A percentile compares a stretch with the other conserved stretches of the same genome.
Evolutionary conservation across 2,797 vertebrate species (phyloP).

Genomic region (Urophycis tenuis): DNA sequence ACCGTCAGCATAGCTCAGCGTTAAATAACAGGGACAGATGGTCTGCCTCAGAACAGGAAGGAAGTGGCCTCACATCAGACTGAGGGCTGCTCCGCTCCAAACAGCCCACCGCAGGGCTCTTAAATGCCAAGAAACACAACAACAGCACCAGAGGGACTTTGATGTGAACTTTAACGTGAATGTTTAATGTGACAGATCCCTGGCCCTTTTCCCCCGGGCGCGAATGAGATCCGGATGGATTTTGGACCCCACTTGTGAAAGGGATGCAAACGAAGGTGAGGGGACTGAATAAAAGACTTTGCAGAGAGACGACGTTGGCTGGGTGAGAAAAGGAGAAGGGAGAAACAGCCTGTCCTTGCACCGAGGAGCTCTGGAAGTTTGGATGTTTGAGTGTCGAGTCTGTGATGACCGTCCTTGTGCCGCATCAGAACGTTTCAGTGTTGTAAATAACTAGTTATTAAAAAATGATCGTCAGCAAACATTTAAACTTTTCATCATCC

Average conservation of each 20-base stretch:
- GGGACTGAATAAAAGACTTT: background rate
- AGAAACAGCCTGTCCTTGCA: background rate
- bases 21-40: slow-evolving; percentile 46
- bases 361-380: background rate
- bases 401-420: slow-evolving; percentile 11
- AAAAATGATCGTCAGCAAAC: background rate
- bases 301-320: background rate
- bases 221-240: background rate
- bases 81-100: slow-evolving; percentile 5
- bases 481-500: background rate
- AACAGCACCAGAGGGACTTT: slow-evolving; percentile 3
- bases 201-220: background rate
- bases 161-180: slow-evolving; percentile 2
- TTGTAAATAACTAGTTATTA: slow-evolving; percentile 21
- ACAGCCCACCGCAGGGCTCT: background rate
- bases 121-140: slow-evolving; percentile 2
- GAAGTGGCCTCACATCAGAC: slow-evolving; percentile 30
- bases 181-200: slow-evolving; percentile 4
- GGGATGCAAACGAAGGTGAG: background rate
- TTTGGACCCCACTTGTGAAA: slow-evolving; percentile 1
- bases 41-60: slow-evolving; percentile 23
- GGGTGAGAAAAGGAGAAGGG: background rate
- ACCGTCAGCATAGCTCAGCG: slow-evolving; percentile 15
- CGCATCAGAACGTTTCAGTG: slow-evolving; percentile 31
- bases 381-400: background rate